Base-by-base conservation (phyloP, 1,140 invertebrate species). In the Sarcophaga bullata region DNA sequence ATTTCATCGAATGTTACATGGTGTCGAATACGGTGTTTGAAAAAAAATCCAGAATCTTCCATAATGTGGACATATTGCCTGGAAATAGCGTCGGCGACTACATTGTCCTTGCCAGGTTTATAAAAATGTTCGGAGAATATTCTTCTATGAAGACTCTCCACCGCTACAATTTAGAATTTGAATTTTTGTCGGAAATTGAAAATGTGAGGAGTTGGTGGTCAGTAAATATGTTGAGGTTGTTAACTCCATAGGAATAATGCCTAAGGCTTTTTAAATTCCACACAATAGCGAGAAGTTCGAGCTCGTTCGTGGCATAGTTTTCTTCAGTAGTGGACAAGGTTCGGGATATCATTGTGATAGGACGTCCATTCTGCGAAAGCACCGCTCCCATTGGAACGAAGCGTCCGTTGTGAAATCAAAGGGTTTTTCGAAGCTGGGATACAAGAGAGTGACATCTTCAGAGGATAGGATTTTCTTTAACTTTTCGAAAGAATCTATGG, bases 301-400 rank as follows among this genome's bases (percentile, higher is more conserved):
- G 13, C 0, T 6, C 90, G 13, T 86, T 90, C n/a, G 86, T 90
- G 2, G 82, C 84, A 82, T 89, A 92, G 84, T 89, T 89, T 80
- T 47, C 84, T 86, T 92, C 90, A 37, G 25, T 86, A 72, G 86
- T 11, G 0, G 46, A 80, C 54, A 91, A 82, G 9, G 85, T 87
- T 62, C 90, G 78, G 1, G 52, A 82, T 62, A 82, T 62, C 52
- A 80, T 68, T 15, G 47, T 83, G 9, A 80, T 48, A 8, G 76
- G 76, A n/a, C 73, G 15, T 4, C 68, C 76, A 5, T 80, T 13
- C 83, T 90, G 88, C 9, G 85, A 86, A 73, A 90, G 76, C 1
- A 89, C 85, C 0, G 87, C 87, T 9, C 86, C 87, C 11, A 89
- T 54, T 4, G 25, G 25, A 37, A 37, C 1, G 25, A 37, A 37